Evolutionary conservation across 2,113 vertebrate species (phyloP).

Genomic region (Phaetusa simplex): DNA sequence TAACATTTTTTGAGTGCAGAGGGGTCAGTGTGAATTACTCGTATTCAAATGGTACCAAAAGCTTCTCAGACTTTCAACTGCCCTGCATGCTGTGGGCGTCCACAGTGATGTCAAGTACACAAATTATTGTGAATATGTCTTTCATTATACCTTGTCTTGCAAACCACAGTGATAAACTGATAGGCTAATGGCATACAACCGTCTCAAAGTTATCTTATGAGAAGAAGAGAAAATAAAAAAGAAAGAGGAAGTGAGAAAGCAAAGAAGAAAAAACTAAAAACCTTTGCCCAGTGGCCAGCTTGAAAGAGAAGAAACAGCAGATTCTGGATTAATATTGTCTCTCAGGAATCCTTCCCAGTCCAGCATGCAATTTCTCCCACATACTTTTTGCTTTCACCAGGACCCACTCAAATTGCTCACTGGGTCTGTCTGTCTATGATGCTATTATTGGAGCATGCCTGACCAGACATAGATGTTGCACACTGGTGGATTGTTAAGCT

Average conservation of each 20-base stretch:
- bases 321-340: neutral
- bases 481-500: neutral
- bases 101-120: neutral
- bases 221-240: neutral
- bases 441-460: neutral
- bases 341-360: neutral
- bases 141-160: neutral
- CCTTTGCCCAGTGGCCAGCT: neutral
- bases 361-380: neutral
- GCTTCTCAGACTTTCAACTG: neutral
- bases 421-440: neutral
- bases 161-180: neutral
- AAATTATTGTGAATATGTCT: neutral
- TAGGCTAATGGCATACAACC: neutral
- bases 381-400: neutral
- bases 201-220: neutral
- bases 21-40: neutral
- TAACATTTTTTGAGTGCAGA: neutral
- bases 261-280: neutral
- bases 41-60: neutral
- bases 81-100: neutral
- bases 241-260: neutral
- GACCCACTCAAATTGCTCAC: neutral
- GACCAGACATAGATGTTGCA: neutral
- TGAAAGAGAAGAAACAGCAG: neutral